Evolutionary conservation across 2,113 vertebrate species (phyloP), one percentile per base, ranked within the genome.

Genomic region (Beaufortia kweichowensis): DNA sequence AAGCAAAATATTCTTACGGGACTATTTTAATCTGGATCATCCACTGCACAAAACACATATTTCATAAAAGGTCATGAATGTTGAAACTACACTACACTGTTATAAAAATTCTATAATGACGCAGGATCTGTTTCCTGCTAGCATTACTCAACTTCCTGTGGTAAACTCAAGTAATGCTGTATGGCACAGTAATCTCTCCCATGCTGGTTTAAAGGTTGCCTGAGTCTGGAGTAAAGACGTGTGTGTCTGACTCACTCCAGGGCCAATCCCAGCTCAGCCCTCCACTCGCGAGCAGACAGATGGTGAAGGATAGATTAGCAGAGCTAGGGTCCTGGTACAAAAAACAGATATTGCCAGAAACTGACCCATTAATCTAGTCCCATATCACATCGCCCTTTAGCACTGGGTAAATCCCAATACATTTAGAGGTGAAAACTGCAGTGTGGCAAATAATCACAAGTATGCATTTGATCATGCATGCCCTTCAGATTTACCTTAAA

Each of bases 91-190:
- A 59, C 15, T 35, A 39, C 4, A n/a, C 15, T 23, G 6, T n/a
- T 21, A 46, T 26, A 65, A 65, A 3, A 33, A n/a, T 74, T 67
- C 31, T 24, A 15, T n/a, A 77, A 56, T 41, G 3, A 19, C 39
- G 43, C 24, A 57, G 23, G 26, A 9, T 55, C 50, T 59, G 10
- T 21, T 66, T 35, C 33, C 46, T 78, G 35, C 28, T 55, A n/a
- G 21, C 10, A 33, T 80, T 76, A 76, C 62, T 70, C 59, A 74
- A 63, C 73, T 79, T 84, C 64, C 68, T 82, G 46, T 43, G 19
- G 69, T 31, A 74, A 11, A 24, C 39, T 55, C 10, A n/a, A 31
- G 62, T 17, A 39, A 79, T 41, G n/a, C 62, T 46, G 55, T 63
- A 65, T 53, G 35, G 46, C 63, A 59, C 43, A 73, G 50, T 78